Conservation (phyloP, 2,113 vertebrate species). For the Gobiocypris rarus region DNA sequence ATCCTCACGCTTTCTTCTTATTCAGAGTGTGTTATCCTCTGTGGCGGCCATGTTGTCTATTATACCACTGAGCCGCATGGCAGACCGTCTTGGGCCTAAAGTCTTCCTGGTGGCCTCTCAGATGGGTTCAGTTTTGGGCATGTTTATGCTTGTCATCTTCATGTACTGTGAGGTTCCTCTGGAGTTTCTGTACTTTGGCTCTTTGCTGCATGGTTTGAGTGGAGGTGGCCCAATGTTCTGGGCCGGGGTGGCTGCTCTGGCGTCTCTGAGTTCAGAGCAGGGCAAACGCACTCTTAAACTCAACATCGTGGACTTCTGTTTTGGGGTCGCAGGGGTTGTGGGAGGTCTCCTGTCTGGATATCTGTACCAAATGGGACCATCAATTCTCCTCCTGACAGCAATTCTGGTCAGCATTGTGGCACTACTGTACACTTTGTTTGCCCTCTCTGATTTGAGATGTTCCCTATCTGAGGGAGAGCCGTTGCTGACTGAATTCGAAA, state of each 20-base stretch:
- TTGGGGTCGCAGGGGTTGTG: conserved; percentile 59
- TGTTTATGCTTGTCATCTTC: conserved; percentile 57
- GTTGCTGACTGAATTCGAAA: neutral
- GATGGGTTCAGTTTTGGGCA: conserved; percentile 60
- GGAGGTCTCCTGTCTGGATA: conserved; percentile 61
- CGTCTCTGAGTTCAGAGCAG: conserved; percentile 50
- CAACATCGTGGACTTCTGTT: conserved; percentile 61
- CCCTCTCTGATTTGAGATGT: conserved; percentile 47
- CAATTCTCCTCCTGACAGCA: conserved; percentile 46
- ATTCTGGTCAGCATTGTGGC: conserved; percentile 41
- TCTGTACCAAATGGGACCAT: conserved; percentile 54
- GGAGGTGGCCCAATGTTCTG: conserved; percentile 63
- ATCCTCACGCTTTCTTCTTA: conserved; percentile 61
- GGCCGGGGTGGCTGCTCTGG: conserved; percentile 60
- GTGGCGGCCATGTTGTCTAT: conserved; percentile 59
- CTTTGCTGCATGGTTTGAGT: conserved; percentile 57
- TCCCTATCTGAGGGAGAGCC: neutral
- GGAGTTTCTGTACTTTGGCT: conserved; percentile 57
- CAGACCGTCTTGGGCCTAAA: conserved; percentile 57
- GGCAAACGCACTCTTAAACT: conserved; percentile 61
- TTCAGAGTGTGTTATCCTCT: conserved; percentile 55
- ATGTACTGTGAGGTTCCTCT: conserved; percentile 55
- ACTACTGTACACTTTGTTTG: conserved; percentile 57
- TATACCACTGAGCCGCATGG: conserved; percentile 52
- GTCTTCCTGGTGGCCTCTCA: conserved; percentile 58